phyloP scores from a whole-genome alignment of 2,797 vertebrate species.

The Mareca penelope region DNA sequence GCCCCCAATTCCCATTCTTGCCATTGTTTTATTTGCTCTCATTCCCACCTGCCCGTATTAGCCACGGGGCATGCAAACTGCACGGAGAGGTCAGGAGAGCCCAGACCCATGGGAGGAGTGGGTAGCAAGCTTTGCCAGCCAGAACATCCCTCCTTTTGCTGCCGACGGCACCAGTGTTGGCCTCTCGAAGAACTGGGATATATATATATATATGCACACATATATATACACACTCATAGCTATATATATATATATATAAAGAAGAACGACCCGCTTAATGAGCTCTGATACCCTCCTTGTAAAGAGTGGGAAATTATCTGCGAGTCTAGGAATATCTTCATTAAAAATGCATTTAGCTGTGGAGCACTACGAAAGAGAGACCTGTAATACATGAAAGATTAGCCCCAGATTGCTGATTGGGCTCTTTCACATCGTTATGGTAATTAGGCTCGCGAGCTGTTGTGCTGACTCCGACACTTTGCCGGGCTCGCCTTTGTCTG shows the following conservation, averaged over 20 bases:
- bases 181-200: background rate
- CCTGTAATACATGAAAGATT: slow-evolving; percentile 87
- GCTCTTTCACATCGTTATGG: slow-evolving; percentile 85
- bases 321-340: slow-evolving; percentile 81
- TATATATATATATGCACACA: accelerated
- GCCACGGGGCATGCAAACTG: background rate
- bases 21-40: background rate
- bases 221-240: background rate
- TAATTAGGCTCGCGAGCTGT: slow-evolving; percentile 80
- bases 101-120: background rate
- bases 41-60: background rate
- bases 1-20: background rate
- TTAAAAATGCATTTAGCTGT: slow-evolving; percentile 85
- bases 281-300: slow-evolving; percentile 75
- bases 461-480: slow-evolving; percentile 82
- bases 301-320: slow-evolving; percentile 80
- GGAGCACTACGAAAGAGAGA: slow-evolving; percentile 76
- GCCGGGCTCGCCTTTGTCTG: slow-evolving; percentile 76
- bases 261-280: slow-evolving; percentile 71
- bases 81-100: background rate
- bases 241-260: background rate
- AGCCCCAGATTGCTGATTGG: slow-evolving; percentile 86
- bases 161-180: accelerated
- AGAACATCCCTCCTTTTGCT: background rate
- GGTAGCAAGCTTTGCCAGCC: background rate